phyloP scores from a whole-genome alignment of 2,888 invertebrate genomes.

The Heliconius sara region DNA sequence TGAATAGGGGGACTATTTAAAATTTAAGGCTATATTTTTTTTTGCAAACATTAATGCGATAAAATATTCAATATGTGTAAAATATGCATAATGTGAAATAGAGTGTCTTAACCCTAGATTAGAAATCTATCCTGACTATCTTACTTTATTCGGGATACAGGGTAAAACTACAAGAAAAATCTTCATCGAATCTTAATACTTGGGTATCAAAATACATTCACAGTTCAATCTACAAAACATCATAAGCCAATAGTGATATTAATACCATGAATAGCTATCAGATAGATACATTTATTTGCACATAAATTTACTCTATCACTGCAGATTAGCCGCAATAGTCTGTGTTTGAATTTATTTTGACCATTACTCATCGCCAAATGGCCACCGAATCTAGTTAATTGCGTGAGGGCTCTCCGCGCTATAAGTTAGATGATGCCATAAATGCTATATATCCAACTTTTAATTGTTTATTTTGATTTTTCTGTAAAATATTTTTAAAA shows the following conservation, averaged over 20 bases:
- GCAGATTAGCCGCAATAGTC: constrained; percentile 44
- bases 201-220: too few species aligned
- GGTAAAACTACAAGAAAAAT: not conserved
- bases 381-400: constrained; percentile 39
- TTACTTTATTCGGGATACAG: too few species aligned
- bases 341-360: constrained; percentile 47
- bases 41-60: not conserved
- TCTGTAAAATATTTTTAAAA: not conserved
- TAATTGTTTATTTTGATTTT: not conserved
- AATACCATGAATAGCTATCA: constrained; percentile 35
- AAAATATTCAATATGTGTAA: not conserved
- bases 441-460: not conserved
- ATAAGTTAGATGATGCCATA: constrained; percentile 17
- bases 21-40: not conserved
- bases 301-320: constrained; percentile 48
- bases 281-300: constrained; percentile 46
- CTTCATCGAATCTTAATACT: not conserved
- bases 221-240: constrained; percentile 1
- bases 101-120: too few species aligned
- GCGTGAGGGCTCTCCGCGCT: constrained; percentile 23
- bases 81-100: not conserved
- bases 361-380: constrained; percentile 45
- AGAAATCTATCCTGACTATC: too few species aligned
- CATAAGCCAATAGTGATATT: constrained; percentile 31
- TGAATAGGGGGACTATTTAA: not conserved